phyloP scores from a whole-genome alignment of 2,797 vertebrate species.

The Anableps anableps region DNA sequence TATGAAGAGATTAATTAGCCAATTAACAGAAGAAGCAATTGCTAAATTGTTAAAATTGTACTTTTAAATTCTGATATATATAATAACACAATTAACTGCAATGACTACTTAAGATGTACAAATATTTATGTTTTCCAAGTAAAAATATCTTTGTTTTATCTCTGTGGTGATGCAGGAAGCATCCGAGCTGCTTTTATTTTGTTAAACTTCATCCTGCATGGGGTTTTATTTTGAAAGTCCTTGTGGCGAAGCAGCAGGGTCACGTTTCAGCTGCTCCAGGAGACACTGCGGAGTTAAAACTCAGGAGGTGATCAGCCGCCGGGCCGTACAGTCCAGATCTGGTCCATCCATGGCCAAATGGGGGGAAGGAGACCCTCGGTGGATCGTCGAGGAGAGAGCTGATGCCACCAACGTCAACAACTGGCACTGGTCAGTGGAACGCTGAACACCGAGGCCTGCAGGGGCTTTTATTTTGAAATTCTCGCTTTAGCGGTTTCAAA shows the following conservation, averaged over 20 bases:
- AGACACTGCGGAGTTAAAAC: not conserved
- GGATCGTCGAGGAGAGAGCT: conserved; percentile 93
- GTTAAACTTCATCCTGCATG: not conserved
- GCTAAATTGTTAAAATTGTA: too few species aligned
- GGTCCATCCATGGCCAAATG: conserved; percentile 87
- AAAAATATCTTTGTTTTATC: too few species aligned
- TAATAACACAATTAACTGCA: too few species aligned
- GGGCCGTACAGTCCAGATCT: too few species aligned
- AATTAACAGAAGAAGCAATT: too few species aligned
- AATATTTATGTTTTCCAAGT: too few species aligned
- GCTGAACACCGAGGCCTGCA: not conserved
- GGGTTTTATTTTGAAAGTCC: conserved; percentile 50
- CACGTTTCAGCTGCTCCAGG: conserved; percentile 25
- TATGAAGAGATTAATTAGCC: too few species aligned
- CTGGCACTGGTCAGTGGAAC: conserved; percentile 89
- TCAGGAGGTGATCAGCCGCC: too few species aligned
- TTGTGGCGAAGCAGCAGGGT: conserved; percentile 22
- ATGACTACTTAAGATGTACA: too few species aligned
- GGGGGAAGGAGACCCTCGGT: conserved; percentile 94
- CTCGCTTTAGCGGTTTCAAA: not conserved
- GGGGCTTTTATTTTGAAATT: not conserved
- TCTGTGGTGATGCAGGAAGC: not conserved
- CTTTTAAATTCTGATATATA: too few species aligned
- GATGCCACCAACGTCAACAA: conserved; percentile 97
- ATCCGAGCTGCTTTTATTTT: not conserved